A percentile compares a stretch with the other conserved stretches of the same genome.
Evolutionary conservation across 2,797 vertebrate species (phyloP).

Genomic region (Pteropus rufus): DNA sequence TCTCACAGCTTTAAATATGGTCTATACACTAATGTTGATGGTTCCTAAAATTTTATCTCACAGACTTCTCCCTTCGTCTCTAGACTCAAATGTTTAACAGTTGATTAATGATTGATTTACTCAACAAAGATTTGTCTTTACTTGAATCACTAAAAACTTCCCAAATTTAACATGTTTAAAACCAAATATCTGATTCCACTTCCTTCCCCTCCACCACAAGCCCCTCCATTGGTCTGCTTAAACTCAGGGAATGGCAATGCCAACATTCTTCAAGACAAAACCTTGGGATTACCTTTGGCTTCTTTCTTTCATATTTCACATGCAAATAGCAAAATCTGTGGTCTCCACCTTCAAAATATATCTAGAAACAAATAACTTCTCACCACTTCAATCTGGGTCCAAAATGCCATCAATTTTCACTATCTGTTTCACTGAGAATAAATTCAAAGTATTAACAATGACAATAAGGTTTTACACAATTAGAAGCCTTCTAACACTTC

Average conservation of each 20-base stretch:
- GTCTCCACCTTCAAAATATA: neutral
- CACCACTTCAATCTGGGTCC: neutral
- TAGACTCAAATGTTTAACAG: neutral
- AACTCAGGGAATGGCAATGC: neutral
- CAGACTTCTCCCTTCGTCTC: neutral
- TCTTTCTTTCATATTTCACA: neutral
- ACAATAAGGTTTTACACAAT: accelerated
- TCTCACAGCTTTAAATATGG: neutral
- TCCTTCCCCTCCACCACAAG: neutral
- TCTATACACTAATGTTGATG: neutral
- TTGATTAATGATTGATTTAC: neutral
- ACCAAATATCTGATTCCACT: neutral
- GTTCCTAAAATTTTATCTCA: neutral
- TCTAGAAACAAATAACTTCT: neutral
- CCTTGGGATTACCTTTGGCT: neutral
- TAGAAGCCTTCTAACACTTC: neutral
- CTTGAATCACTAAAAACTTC: neutral
- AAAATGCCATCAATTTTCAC: neutral
- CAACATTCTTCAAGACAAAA: neutral
- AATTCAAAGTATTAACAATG: neutral
- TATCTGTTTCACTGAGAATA: neutral
- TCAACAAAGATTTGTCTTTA: neutral
- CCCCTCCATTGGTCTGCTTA: neutral
- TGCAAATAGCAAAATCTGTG: neutral
- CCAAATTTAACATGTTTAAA: neutral